Evolutionary conservation across 2,888 invertebrate species (phyloP).

Genomic region (Ochropleura plecta): DNA sequence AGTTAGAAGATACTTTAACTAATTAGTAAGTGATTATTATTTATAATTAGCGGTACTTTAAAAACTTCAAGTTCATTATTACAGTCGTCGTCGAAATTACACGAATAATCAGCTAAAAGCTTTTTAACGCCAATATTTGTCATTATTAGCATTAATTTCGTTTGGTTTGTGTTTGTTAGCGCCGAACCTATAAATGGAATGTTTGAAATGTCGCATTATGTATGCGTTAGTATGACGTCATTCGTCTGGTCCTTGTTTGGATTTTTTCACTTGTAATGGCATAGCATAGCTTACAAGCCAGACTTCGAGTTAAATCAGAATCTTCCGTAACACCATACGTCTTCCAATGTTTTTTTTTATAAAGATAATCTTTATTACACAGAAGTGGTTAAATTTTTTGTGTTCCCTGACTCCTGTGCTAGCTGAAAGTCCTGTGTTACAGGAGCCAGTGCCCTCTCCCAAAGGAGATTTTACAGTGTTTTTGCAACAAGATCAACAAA

Average conservation of each 20-base stretch:
- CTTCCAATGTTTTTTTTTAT: too few relatives aligned
- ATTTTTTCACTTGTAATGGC: constrained; percentile 23
- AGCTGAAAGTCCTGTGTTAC: too few relatives aligned
- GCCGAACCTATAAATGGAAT: constrained; percentile 18
- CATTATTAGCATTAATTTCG: constrained; percentile 32
- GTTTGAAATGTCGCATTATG: constrained; percentile 43
- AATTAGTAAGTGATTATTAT: neutral
- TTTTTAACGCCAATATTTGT: constrained; percentile 11
- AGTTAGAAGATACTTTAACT: neutral
- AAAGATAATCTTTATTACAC: too few relatives aligned
- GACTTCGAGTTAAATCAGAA: constrained; percentile 9
- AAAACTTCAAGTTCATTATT: neutral
- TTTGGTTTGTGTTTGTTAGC: constrained; percentile 26
- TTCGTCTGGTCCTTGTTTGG: constrained; percentile 39
- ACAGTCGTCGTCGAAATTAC: neutral
- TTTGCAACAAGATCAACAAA: too few relatives aligned
- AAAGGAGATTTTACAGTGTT: too few relatives aligned
- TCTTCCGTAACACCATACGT: neutral
- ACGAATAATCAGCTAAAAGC: neutral
- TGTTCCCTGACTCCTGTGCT: too few relatives aligned
- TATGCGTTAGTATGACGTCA: constrained; percentile 49
- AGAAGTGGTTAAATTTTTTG: too few relatives aligned
- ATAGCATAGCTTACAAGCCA: neutral
- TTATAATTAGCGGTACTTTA: neutral
- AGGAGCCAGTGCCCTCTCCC: too few relatives aligned